Conservation (phyloP, 2,888 invertebrate genomes). For the Steinernema hermaphroditum region DNA sequence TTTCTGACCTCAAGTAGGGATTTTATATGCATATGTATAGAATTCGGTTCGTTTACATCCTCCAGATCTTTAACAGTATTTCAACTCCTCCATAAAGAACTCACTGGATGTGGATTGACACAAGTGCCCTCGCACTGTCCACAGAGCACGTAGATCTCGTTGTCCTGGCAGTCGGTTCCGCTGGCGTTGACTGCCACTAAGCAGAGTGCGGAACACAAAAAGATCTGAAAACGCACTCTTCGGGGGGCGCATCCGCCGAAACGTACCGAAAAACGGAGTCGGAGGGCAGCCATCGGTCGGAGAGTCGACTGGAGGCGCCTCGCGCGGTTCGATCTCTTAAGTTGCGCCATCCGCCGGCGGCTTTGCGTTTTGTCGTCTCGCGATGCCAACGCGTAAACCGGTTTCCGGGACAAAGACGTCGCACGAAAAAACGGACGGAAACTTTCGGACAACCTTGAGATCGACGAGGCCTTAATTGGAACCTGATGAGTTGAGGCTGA, state of each 20-base stretch:
- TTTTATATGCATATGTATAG: too few species aligned
- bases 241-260: not conserved
- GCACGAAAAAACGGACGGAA: not conserved
- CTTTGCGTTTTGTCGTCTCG: not conserved
- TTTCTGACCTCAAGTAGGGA: too few species aligned
- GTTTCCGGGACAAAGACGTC: slow-evolving; percentile 15
- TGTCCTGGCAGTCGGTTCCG: slow-evolving; percentile 46
- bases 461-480: slow-evolving; percentile 10
- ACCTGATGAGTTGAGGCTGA: slow-evolving; percentile 9
- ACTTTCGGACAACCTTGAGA: slow-evolving; percentile 21
- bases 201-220: not conserved
- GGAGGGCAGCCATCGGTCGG: not conserved
- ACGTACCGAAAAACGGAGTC: not conserved
- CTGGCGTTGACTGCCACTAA: not conserved
- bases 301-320: not conserved
- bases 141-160: slow-evolving; percentile 47
- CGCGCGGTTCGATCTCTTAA: not conserved
- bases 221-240: not conserved
- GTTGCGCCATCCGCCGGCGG: slow-evolving; percentile 7
- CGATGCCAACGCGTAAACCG: not conserved
- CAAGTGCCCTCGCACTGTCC: slow-evolving; percentile 50
- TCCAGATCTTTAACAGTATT: too few species aligned
- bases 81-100: too few species aligned
- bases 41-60: too few species aligned
- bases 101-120: slow-evolving; percentile 39